Base-by-base conservation (phyloP, 2,888 invertebrate species). In the Didymodactylos carnosus region DNA sequence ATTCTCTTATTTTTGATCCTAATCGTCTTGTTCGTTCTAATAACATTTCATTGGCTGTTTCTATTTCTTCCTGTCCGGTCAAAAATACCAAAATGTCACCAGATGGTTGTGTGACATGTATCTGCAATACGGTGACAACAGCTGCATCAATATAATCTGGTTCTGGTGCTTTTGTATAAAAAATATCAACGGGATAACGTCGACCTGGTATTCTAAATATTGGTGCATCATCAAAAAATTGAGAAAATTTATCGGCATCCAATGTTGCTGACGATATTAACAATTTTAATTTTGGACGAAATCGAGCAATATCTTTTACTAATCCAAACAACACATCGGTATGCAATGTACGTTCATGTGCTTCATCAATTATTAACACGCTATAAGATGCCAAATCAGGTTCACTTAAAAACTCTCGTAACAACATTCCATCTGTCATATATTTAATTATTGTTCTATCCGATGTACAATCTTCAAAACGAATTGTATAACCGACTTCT, bases 291-390 rank as follows among this genome's bases (percentile, higher is more conserved):
- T 98, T 94, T 0, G 91, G 88, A 76, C 95, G 87, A 84, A 94
- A 84, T 74, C 94, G 86, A 0, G 93, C 89, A 76, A 97, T 94
- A 82, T 97, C 95, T 77, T 87, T 87, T 0, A 99, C 94, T 72
- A 98, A 86, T 1, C 98, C 98, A 85, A 98, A 99, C 46, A 99
- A 86, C 79, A 98, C 92, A 82, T 98, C 98, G 2, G 98, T 98
- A 81, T 98, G 97, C 3, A 99, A 86, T 0, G 98, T 98, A 53
- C 98, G 86, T 83, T 98, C 98, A 84, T 99, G 98, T 76, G 98
- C 98, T 86, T 99, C 98, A 83, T 99, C 98, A 81, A 98, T 94
- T 75, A 98, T 98, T 90, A 98, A 91, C 0, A 95, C 95, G 85
- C 92, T 94, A 78, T 39, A 77, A 3, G 92, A 89, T 53, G 89